These are phyloP conservation scores for Tupaia tana DNA, from an alignment of 2,113 vertebrate genomes.

Conservation along the genomic window DNA sequence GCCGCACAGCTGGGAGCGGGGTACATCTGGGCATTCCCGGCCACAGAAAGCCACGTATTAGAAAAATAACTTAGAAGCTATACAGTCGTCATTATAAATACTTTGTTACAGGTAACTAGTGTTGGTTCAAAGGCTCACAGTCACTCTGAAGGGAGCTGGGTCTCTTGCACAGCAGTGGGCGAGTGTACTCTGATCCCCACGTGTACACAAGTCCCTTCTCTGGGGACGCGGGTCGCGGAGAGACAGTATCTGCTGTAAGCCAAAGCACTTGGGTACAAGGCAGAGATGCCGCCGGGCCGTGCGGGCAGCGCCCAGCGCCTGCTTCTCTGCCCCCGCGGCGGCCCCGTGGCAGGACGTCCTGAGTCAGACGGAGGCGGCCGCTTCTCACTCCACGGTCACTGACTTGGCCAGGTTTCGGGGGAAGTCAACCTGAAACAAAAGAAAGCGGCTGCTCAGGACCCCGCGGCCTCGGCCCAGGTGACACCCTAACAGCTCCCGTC, in stretches of 20 bases:
- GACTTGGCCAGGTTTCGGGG: constrained; percentile 98
- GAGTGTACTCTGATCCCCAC: constrained; percentile 86
- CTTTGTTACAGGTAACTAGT: constrained; percentile 85
- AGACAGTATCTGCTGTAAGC: constrained; percentile 79
- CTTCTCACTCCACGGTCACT: constrained; percentile 95
- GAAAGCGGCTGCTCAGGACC: constrained; percentile 70
- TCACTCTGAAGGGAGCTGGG: constrained; percentile 86
- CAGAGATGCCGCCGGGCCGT: constrained; percentile 84
- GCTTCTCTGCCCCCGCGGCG: constrained; percentile 53
- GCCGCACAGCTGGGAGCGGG: constrained; percentile 32
- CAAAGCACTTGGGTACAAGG: constrained; percentile 89
- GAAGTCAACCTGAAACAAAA: constrained; percentile 93
- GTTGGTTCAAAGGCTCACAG: constrained; percentile 88
- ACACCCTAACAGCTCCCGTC: too few relatives aligned
- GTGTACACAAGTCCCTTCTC: constrained; percentile 85
- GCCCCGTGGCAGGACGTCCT: background rate
- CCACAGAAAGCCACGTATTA: constrained; percentile 81
- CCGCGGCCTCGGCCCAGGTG: background rate
- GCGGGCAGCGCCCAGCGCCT: background rate
- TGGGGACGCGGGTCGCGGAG: constrained; percentile 81
- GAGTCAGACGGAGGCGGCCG: background rate
- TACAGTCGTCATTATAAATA: constrained; percentile 90
- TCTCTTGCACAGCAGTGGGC: constrained; percentile 92
- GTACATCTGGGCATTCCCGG: constrained; percentile 73
- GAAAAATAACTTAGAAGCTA: constrained; percentile 90